These are phyloP conservation scores for Phymorhynchus buccinoides DNA, from an alignment of 1,140 invertebrate genomes.

Conservation along the genomic window DNA sequence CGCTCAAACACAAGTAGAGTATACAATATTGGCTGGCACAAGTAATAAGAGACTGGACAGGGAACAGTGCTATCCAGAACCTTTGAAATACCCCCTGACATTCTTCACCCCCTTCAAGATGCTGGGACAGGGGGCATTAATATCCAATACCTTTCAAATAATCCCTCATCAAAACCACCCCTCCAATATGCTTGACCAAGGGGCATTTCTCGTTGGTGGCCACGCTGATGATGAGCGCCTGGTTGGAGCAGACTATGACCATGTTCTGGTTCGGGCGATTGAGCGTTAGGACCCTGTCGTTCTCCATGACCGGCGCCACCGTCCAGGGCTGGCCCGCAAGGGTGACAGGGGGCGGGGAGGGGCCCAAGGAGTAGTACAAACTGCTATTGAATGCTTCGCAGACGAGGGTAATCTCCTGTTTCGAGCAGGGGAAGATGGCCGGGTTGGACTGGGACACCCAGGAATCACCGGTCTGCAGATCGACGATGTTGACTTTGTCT, in stretches of 20 bases:
- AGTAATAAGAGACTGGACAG: no score
- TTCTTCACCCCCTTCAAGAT: not conserved
- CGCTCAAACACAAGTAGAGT: no score
- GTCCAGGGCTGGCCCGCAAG: conserved; percentile 39
- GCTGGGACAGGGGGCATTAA: no score
- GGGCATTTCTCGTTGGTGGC: conserved; percentile 38
- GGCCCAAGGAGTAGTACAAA: no score
- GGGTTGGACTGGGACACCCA: no score
- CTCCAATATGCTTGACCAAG: not conserved
- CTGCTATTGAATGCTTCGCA: no score
- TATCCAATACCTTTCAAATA: conserved; percentile 41
- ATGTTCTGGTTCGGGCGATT: conserved; percentile 36
- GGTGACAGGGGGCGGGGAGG: no score
- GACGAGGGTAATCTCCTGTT: no score
- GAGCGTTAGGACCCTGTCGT: conserved; percentile 20
- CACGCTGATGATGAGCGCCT: conserved; percentile 35
- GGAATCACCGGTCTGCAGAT: no score
- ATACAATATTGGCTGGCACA: no score
- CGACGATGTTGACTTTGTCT: no score
- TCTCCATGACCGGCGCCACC: conserved; percentile 27
- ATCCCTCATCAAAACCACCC: conserved; percentile 38
- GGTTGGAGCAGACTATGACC: conserved; percentile 32
- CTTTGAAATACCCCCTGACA: not conserved
- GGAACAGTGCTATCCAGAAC: not conserved
- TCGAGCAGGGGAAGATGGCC: no score